phyloP scores from a whole-genome alignment of 2,797 vertebrate species.

The Microchirus variegatus region DNA sequence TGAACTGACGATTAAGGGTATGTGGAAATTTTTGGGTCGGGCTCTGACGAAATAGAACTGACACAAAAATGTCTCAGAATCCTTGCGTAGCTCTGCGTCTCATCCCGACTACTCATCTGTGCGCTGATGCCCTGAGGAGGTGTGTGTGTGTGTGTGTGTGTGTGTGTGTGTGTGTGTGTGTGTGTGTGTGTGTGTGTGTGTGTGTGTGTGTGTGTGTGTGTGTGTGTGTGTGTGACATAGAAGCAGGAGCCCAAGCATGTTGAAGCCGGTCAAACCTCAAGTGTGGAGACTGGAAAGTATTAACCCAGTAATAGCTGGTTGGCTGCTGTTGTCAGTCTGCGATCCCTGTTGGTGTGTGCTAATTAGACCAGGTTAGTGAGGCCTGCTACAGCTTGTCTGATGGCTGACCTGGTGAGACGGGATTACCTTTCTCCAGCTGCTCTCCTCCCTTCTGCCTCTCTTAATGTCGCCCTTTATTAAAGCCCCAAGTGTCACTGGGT shows the following conservation, averaged over 20 bases:
- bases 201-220: slow-evolving; percentile 10
- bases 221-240: slow-evolving; percentile 13
- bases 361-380: slow-evolving; percentile 75
- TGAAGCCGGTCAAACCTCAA: slow-evolving; percentile 63
- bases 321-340: slow-evolving; percentile 25
- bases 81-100: slow-evolving; percentile 15
- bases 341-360: slow-evolving; percentile 74
- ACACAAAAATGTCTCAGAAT: slow-evolving; percentile 2
- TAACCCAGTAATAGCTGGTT: slow-evolving; percentile 66
- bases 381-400: slow-evolving; percentile 79
- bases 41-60: slow-evolving; percentile 10
- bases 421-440: slow-evolving; percentile 80
- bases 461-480: slow-evolving; percentile 67
- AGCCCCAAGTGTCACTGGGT: slow-evolving; percentile 50
- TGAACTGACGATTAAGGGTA: background rate
- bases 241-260: slow-evolving; percentile 59
- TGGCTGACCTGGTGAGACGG: slow-evolving; percentile 78
- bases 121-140: slow-evolving; percentile 34
- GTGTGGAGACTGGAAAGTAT: slow-evolving; percentile 62
- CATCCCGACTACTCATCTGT: slow-evolving; percentile 41
- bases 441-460: slow-evolving; percentile 50
- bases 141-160: slow-evolving; percentile 3
- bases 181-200: slow-evolving; percentile 2
- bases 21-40: background rate
- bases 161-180: background rate